These are phyloP conservation scores for Gambelia wislizenii DNA, from an alignment of 2,797 vertebrate species.

Conservation along the genomic window DNA sequence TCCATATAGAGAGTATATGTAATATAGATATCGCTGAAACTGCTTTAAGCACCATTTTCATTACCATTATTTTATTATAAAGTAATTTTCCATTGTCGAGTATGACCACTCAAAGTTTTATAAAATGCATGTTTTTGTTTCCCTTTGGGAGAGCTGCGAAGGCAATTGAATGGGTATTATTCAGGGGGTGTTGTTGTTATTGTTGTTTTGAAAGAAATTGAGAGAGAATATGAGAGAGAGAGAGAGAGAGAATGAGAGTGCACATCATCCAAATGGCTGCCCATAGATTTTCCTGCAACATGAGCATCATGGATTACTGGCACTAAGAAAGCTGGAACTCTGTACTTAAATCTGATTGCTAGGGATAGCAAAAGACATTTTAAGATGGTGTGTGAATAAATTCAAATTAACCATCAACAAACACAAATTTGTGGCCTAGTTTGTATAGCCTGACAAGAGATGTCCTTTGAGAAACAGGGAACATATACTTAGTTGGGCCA, in stretches of 20 bases:
- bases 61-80: constrained; percentile 73
- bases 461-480: neutral
- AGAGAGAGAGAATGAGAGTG: no score
- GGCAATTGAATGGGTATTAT: constrained; percentile 16
- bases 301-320: constrained; percentile 18
- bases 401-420: neutral
- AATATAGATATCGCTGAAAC: constrained; percentile 78
- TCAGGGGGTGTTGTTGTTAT: neutral
- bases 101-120: constrained; percentile 76
- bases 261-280: constrained; percentile 19
- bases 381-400: neutral
- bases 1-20: constrained; percentile 50
- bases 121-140: constrained; percentile 22
- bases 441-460: neutral
- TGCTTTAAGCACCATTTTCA: constrained; percentile 82
- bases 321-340: neutral
- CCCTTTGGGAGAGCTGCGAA: constrained; percentile 22
- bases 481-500: neutral
- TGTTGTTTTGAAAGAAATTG: neutral
- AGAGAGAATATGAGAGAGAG: no score
- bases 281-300: neutral
- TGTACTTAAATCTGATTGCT: fast-evolving
- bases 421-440: neutral
- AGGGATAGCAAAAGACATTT: constrained; percentile 25
- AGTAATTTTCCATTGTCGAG: constrained; percentile 67